phyloP scores from a whole-genome alignment of 2,888 invertebrate genomes.

The Euzetes globulus region DNA sequence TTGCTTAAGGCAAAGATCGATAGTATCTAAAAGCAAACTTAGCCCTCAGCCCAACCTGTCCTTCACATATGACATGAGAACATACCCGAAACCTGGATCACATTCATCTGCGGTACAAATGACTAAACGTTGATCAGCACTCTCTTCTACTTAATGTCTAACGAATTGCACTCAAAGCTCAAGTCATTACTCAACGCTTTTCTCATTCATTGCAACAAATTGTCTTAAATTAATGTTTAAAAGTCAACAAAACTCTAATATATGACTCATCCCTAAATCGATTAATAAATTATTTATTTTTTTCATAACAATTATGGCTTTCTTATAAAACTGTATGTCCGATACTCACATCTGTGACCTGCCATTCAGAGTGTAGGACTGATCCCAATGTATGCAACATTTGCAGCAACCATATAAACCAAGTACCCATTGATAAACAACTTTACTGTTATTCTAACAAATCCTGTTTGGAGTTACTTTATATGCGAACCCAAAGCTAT shows the following conservation, averaged over 20 bases:
- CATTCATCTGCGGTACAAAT: conserved; percentile 17
- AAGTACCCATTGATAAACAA: not conserved
- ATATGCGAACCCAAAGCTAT: not conserved
- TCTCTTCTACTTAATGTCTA: not conserved
- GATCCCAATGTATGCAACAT: conserved; percentile 24
- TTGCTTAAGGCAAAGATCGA: conserved; percentile 59
- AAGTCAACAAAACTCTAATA: not conserved
- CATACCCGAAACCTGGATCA: not conserved
- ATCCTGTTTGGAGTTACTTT: not conserved
- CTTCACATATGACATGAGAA: conserved; percentile 16
- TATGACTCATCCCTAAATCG: not conserved
- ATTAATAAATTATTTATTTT: conserved; percentile 22
- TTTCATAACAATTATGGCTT: not conserved
- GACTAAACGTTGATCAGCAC: conserved; percentile 12
- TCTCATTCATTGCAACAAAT: not conserved
- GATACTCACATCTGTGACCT: not conserved
- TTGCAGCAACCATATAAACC: conserved; percentile 20
- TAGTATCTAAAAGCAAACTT: conserved; percentile 10
- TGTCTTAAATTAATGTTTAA: not conserved
- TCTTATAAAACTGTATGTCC: not conserved
- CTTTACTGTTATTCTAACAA: not conserved
- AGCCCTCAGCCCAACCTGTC: not conserved
- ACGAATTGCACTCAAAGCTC: conserved; percentile 22
- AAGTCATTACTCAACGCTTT: conserved; percentile 18
- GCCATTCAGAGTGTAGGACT: not conserved